Percentiles rank a stretch among this genome's conserved stretches.
Evolutionary conservation across 35 echinoderm and acorn worm species (phyloP).

Genomic region (Eucidaris tribuloides): DNA sequence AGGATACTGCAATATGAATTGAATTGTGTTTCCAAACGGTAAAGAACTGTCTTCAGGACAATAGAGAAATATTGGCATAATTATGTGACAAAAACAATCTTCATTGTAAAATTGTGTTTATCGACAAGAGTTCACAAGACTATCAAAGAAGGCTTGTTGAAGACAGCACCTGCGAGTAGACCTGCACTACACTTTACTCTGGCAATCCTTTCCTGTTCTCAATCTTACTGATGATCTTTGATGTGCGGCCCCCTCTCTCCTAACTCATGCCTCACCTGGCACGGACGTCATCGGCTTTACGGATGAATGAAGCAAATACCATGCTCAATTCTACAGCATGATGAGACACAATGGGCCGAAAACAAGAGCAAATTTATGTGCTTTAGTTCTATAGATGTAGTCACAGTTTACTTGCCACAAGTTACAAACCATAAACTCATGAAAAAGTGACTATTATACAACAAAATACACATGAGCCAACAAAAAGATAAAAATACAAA

Average conservation of each 20-base stretch:
- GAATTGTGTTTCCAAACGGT: no score
- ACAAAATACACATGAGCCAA: no score
- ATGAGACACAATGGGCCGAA: neutral
- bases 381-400: no score
- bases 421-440: no score
- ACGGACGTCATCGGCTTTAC: slow-evolving; percentile 79
- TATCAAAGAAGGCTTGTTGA: neutral
- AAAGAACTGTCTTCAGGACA: no score
- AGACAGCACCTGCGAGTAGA: neutral
- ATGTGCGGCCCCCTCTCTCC: slow-evolving; percentile 84
- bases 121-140: neutral
- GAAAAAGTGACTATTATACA: no score
- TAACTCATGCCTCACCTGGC: slow-evolving; percentile 64
- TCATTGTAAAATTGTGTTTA: neutral
- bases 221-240: slow-evolving; percentile 92
- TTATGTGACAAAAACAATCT: neutral
- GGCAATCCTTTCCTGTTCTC: slow-evolving; percentile 89
- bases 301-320: slow-evolving; percentile 98
- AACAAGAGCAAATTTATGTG: no score
- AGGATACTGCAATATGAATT: no score
- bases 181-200: slow-evolving; percentile 57
- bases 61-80: neutral
- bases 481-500: no score
- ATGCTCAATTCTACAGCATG: slow-evolving; percentile 81
- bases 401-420: no score